phyloP scores from a whole-genome alignment of 2,113 vertebrate species.

The Callithrix jacchus region DNA sequence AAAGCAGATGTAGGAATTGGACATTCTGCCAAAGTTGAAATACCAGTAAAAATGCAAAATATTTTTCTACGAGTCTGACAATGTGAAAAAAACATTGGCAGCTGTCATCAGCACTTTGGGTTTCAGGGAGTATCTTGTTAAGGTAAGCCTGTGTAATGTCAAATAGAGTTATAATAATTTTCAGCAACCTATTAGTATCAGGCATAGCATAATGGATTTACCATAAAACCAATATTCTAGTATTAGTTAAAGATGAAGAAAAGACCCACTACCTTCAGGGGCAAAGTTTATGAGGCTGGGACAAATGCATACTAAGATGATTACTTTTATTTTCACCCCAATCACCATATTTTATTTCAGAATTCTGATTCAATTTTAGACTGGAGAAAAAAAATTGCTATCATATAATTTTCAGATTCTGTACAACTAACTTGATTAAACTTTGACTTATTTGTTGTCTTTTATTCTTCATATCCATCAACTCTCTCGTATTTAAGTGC shows the following conservation, averaged over 20 bases:
- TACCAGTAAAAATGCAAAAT: constrained; percentile 57
- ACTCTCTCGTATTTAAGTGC: not conserved
- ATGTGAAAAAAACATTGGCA: constrained; percentile 1
- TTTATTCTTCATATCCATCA: not conserved
- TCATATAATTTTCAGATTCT: not conserved
- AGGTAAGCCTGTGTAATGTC: not conserved
- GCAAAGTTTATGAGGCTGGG: not conserved
- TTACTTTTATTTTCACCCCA: not conserved
- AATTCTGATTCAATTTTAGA: not conserved
- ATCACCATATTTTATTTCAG: not conserved
- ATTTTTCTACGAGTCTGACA: constrained; percentile 53
- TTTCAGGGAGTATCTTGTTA: not conserved
- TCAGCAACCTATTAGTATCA: not conserved
- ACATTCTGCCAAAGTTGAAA: constrained; percentile 51
- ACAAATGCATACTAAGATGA: not conserved
- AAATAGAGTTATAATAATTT: constrained; percentile 45
- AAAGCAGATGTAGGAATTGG: constrained; percentile 35
- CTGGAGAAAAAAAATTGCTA: not conserved
- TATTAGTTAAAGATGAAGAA: not conserved
- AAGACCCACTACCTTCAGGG: not conserved
- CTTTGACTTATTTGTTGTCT: not conserved
- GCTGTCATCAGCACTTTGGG: constrained; percentile 40
- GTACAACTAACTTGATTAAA: not conserved
- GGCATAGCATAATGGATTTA: not conserved
- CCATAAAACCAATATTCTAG: not conserved